Evolutionary conservation across 2,113 vertebrate genomes (phyloP).

Genomic region (Asarcornis scutulata): DNA sequence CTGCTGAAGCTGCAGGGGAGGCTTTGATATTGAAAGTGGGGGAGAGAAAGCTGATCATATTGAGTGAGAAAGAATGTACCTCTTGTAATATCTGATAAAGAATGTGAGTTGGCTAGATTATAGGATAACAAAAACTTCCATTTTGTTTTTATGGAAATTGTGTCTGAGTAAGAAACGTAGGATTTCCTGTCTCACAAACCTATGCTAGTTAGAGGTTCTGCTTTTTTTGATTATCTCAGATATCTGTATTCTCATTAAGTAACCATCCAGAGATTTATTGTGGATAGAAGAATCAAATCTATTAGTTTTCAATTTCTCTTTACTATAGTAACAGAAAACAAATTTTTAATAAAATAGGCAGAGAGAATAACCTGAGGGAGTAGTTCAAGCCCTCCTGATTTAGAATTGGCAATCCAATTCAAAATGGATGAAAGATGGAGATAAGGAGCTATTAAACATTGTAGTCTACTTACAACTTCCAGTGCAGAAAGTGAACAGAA

Average conservation of each 20-base stretch:
- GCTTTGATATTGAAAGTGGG: background rate
- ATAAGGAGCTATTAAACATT: background rate
- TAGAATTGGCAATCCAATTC: background rate
- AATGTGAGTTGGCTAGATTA: background rate
- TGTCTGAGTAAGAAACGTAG: background rate
- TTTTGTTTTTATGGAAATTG: constrained; percentile 9
- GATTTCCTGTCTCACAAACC: constrained; percentile 34
- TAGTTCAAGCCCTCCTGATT: constrained; percentile 4
- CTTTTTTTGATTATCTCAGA: constrained; percentile 52
- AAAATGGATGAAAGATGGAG: background rate
- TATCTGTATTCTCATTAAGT: constrained; percentile 44
- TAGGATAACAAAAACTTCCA: background rate
- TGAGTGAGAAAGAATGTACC: background rate
- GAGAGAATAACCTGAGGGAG: constrained; percentile 32
- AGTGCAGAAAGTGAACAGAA: background rate
- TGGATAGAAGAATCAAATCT: constrained; percentile 46
- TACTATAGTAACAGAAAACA: background rate
- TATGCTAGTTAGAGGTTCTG: background rate
- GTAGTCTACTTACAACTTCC: background rate
- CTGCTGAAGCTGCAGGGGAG: background rate
- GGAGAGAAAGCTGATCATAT: background rate
- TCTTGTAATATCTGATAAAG: background rate
- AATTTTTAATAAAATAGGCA: constrained; percentile 54
- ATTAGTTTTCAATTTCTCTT: constrained; percentile 40
- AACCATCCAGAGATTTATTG: constrained; percentile 28